Base-by-base conservation (phyloP, 2,888 invertebrate genomes). In the Slavum lentiscoides region DNA sequence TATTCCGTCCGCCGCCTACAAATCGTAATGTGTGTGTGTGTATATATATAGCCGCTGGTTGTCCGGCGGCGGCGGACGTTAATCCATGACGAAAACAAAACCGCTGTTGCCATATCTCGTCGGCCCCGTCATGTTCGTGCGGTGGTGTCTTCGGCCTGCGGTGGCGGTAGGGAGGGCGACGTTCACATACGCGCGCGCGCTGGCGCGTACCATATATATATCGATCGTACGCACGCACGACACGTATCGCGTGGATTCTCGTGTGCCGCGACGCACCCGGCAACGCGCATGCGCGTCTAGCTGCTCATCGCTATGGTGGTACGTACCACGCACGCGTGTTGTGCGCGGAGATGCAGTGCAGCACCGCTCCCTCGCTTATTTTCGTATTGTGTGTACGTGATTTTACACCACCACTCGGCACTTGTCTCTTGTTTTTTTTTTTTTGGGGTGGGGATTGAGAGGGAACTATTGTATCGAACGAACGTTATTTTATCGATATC, bases 61-160 rank as follows among this genome's bases (percentile, higher is more conserved):
- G 69, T 62, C 69, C 76, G 55, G 70, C 55, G 67, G 62, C 39
- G 9, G 55, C 53, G 62, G 55, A 72, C 64, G 58, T 80, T 64
- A 80, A 72, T 80, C 69, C 70, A 80, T 66, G 80, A 80, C 80
- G 80, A 80, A 80, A 70, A 80, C 80, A 80, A 70, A 80, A 80
- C 80, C 70, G 72, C 70, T 80, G 80, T 80, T 80, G 80, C 80
- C 80, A 80, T 80, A 80, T 80, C 70, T 72, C 70, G 55, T 62
- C 72, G n/a, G 58, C 64, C 39, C 69, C 15, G 77, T 77, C 80
- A 72, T 64, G 70, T 80, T 64, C 61, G 49, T 13, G 1, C 15
- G 30, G 30, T 17, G 59, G 66, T 58, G 64, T 7, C 21, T 11
- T n/a, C 19, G 58, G 61, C n/a, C 9, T 5, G 61, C 53, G 13